Percentiles rank a stretch among this genome's conserved stretches.
Conservation (phyloP, 1,140 invertebrate genomes). For the Trichomalopsis sarcophagae region DNA sequence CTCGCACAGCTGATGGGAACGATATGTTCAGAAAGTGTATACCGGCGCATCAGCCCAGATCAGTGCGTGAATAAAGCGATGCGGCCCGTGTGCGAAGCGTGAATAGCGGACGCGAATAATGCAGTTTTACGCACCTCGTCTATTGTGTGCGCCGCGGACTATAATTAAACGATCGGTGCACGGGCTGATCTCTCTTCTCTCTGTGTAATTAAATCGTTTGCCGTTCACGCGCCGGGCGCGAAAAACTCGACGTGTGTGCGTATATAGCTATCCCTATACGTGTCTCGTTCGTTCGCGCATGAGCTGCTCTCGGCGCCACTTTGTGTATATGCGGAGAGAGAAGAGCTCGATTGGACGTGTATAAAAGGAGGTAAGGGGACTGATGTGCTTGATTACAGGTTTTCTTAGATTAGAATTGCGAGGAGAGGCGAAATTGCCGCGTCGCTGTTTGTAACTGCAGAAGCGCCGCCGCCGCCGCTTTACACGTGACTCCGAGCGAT, state of each 20-base stretch:
- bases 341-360: not conserved
- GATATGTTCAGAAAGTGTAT: conserved; percentile 35
- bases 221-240: conserved; percentile 6
- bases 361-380: too few species aligned
- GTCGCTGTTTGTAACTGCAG: not conserved
- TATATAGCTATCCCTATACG: too few species aligned
- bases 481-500: conserved; percentile 38
- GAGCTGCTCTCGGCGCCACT: conserved; percentile 1
- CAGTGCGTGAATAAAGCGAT: conserved; percentile 47
- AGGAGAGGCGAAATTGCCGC: conserved; percentile 1
- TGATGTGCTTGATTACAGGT: conserved; percentile 27
- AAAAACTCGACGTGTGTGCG: conserved; percentile 1
- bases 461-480: not conserved
- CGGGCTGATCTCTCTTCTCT: not conserved
- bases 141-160: conserved; percentile 31
- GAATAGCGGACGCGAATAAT: not conserved
- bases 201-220: conserved; percentile 45
- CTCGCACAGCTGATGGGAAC: not conserved
- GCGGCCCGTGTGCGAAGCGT: not conserved
- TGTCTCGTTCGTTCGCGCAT: conserved; percentile 2
- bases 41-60: conserved; percentile 29
- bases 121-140: conserved; percentile 39
- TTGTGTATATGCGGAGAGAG: not conserved
- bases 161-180: conserved; percentile 45
- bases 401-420: conserved; percentile 38